These are phyloP conservation scores for Sarcophaga subvicina DNA, from an alignment of 2,888 invertebrate species.

Conservation along the genomic window DNA sequence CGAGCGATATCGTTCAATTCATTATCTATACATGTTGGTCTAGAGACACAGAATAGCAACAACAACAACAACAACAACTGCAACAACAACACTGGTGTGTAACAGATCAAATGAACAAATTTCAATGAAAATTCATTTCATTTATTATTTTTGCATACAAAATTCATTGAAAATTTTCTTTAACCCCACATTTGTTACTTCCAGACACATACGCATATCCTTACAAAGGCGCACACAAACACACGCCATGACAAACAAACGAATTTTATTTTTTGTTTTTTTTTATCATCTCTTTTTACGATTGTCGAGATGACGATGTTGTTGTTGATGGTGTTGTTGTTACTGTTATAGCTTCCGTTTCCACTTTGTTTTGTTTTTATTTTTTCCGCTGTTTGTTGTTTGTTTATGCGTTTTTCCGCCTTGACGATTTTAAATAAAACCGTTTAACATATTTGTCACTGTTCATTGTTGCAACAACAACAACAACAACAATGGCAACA, in stretches of 20 bases:
- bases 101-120: slow-evolving; percentile 5
- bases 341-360: slow-evolving; percentile 7
- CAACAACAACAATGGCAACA: slow-evolving; percentile 38
- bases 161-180: slow-evolving; percentile 44
- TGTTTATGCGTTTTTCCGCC: slow-evolving; percentile 72
- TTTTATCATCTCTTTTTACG: slow-evolving; percentile 58
- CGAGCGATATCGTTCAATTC: too few relatives aligned
- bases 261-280: slow-evolving; percentile 49
- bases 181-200: background rate
- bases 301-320: slow-evolving; percentile 31
- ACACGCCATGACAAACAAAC: background rate
- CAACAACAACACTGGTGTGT: background rate
- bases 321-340: slow-evolving; percentile 39
- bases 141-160: slow-evolving; percentile 53
- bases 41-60: slow-evolving; percentile 1
- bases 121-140: slow-evolving; percentile 34
- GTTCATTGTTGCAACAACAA: slow-evolving; percentile 20
- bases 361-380: slow-evolving; percentile 46
- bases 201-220: too few relatives aligned
- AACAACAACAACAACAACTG: background rate
- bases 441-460: slow-evolving; percentile 61
- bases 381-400: slow-evolving; percentile 41
- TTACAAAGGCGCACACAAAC: too few relatives aligned
- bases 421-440: slow-evolving; percentile 79
- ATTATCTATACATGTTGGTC: too few relatives aligned